Conservation (phyloP, 2,113 vertebrate genomes). For the Cyanoderma ruficeps region DNA sequence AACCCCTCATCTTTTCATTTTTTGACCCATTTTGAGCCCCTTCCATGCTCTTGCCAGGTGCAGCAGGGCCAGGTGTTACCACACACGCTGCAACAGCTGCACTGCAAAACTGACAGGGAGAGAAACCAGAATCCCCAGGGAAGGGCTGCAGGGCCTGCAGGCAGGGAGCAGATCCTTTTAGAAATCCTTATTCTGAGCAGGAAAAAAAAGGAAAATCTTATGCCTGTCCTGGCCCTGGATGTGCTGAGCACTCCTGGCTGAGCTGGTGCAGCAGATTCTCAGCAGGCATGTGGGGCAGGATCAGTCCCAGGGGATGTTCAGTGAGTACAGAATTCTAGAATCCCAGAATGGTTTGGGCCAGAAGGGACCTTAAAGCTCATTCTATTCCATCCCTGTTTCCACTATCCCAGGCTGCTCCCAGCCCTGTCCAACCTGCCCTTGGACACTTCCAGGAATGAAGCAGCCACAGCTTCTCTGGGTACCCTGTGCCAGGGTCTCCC, state of each 20-base stretch:
- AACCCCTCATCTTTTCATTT: not conserved
- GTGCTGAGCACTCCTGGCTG: not conserved
- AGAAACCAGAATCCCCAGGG: not conserved
- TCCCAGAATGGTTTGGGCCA: not conserved
- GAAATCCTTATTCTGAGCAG: not conserved
- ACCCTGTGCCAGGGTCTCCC: not conserved
- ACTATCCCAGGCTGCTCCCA: not conserved
- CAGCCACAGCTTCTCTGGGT: not conserved
- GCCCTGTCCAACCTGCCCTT: not conserved
- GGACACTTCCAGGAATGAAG: not conserved
- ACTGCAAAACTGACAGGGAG: not conserved
- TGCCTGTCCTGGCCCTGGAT: not conserved
- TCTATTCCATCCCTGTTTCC: accelerated
- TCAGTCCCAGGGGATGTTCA: not conserved
- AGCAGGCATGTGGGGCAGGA: not conserved
- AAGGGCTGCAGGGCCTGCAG: not conserved
- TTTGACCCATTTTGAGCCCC: not conserved
- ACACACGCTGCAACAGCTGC: not conserved
- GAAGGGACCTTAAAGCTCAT: not conserved
- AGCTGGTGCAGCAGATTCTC: not conserved
- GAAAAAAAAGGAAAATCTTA: not conserved
- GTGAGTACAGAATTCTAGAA: not conserved
- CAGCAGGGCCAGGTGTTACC: not conserved
- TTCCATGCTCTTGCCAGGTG: not conserved
- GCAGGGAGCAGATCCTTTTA: not conserved